Base-by-base conservation (phyloP, 2,797 vertebrate genomes). In the Coccyzus lansbergi region DNA sequence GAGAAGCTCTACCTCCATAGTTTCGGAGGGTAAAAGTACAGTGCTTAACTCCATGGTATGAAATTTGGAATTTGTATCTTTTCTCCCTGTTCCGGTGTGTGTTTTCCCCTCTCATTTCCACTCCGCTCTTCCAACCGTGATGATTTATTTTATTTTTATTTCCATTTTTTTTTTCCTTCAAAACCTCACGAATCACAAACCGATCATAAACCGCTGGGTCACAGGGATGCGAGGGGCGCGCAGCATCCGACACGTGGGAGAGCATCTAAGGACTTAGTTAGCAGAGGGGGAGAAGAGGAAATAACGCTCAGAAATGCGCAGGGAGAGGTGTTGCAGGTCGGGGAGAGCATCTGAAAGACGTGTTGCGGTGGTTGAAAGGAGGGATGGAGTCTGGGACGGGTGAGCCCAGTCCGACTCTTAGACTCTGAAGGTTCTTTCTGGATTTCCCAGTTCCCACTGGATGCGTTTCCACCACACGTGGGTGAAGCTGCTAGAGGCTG, bases 1-100 rank as follows among this genome's bases (percentile, higher is more conserved):
- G 95, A 97, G 88, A 92, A 58, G 95, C 94, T 86, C 97, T 97
- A 95, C 97, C 97, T 96, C 97, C 95, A 40, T 97, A 95, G 95
- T 97, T 97, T 97, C 63, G 74, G 97, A 97, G 97, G 97, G 97
- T 97, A 97, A 97, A 97, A 97, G 96, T 97, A 92, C 97, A 97
- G 95, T 97, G 94, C 97, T 96, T 97, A 96, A 97, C 94, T 96
- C 78, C 70, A 94, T 97, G 97, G 97, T 97, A 97, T 96, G 97
- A 94, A 95, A 91, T 97, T 97, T 96, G 94, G 91, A 95, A 97
- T 97, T 96, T 94, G 86, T 92, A 34, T 95, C 79, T 82, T 82
- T 96, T 96, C 97, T 97, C 93, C 96, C 93, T 97, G 3, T 95
- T 91, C 72, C 25, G 62, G 64, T 95, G 49, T 91, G 82, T 87